Conservation (phyloP, 2,888 invertebrate genomes). For the Orthosia cruda region DNA sequence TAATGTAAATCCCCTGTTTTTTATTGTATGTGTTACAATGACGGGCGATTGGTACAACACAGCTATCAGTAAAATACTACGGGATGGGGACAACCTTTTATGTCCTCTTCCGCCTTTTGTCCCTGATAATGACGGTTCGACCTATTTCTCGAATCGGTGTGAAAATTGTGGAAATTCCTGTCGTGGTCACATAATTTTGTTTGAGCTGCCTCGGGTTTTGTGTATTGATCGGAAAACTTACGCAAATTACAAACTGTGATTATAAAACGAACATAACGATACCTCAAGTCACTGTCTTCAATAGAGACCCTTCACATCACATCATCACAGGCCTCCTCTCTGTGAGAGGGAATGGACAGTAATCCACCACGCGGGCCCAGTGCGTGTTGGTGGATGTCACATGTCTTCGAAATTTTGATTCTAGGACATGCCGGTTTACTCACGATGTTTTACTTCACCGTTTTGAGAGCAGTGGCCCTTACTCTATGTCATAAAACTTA, state of each 20-base stretch:
- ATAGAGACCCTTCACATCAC: no score
- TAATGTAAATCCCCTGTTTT: constrained; percentile 49
- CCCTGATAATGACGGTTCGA: constrained; percentile 78
- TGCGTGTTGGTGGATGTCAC: no score
- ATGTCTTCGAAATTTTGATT: no score
- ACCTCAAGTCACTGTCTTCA: no score
- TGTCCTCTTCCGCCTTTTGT: constrained; percentile 74
- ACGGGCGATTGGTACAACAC: constrained; percentile 46
- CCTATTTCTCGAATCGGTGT: constrained; percentile 72
- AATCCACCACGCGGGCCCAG: no score
- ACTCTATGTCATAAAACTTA: no score
- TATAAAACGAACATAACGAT: background rate
- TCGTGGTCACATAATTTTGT: constrained; percentile 63
- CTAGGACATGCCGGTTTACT: no score
- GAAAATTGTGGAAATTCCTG: constrained; percentile 72
- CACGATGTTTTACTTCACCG: no score
- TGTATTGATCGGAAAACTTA: constrained; percentile 38
- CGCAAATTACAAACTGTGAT: constrained; percentile 5
- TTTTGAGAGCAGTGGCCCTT: no score
- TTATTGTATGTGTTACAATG: constrained; percentile 53
- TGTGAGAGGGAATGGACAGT: no score
- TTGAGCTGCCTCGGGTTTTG: constrained; percentile 26
- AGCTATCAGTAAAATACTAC: constrained; percentile 69
- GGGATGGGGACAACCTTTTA: constrained; percentile 73
- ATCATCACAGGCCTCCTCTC: no score